phyloP scores from a whole-genome alignment of 1,140 invertebrate genomes.

The Anastrepha obliqua region DNA sequence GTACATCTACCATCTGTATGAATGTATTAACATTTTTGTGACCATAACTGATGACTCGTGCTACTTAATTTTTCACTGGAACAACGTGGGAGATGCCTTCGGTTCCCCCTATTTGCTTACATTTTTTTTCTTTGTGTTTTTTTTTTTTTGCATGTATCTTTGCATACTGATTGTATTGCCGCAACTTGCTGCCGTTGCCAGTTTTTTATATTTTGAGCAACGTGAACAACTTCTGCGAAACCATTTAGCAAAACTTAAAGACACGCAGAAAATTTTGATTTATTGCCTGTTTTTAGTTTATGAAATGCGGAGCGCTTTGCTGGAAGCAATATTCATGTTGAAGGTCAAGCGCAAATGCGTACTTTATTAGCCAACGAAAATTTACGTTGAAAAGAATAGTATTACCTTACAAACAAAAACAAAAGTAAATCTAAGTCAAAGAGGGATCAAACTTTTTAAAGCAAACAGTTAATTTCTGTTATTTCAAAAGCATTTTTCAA shows the following conservation, averaged over 20 bases:
- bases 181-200: not conserved
- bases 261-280: not conserved
- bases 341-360: conserved; percentile 5
- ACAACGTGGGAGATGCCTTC: conserved; percentile 49
- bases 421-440: no score
- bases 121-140: not conserved
- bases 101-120: not conserved
- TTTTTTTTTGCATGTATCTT: not conserved
- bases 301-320: not conserved
- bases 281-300: not conserved
- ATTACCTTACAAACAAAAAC: no score
- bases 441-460: no score
- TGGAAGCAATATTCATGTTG: not conserved
- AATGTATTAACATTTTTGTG: not conserved
- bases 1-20: not conserved
- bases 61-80: conserved; percentile 29
- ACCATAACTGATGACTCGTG: conserved; percentile 1
- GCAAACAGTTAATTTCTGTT: no score
- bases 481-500: no score
- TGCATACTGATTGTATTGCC: not conserved
- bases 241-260: not conserved
- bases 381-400: no score
- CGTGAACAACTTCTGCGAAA: conserved; percentile 24
- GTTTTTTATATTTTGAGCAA: not conserved
- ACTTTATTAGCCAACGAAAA: no score